Conservation (phyloP, 2,113 vertebrate genomes). For the Columba livia region DNA sequence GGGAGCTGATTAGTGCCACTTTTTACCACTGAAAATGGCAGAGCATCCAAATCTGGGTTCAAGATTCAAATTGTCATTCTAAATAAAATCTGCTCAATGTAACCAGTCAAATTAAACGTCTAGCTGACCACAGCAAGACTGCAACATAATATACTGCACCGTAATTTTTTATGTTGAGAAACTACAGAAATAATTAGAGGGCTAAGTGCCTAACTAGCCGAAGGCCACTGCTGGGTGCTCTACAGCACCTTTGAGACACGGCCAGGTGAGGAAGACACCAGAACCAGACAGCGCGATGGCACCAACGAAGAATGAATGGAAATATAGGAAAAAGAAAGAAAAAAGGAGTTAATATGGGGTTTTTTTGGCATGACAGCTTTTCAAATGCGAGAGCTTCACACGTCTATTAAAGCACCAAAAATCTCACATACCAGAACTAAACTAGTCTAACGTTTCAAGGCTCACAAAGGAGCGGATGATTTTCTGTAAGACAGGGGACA, state of each 20-base stretch:
- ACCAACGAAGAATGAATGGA: neutral
- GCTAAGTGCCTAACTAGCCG: slow-evolving; percentile 8
- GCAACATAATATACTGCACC: neutral
- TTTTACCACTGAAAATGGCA: neutral
- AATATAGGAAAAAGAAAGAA: neutral
- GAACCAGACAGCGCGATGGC: neutral
- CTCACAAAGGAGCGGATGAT: slow-evolving; percentile 15
- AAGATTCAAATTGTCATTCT: neutral
- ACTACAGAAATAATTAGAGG: slow-evolving; percentile 15
- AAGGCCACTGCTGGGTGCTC: neutral
- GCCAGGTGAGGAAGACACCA: neutral
- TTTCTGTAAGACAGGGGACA: slow-evolving; percentile 7
- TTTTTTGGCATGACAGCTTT: neutral
- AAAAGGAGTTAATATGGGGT: neutral
- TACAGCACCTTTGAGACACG: neutral
- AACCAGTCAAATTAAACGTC: slow-evolving; percentile 60
- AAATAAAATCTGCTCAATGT: neutral
- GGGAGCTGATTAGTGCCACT: neutral
- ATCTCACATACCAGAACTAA: neutral
- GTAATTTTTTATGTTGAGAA: neutral
- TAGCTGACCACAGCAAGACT: slow-evolving; percentile 65
- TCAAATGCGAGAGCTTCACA: neutral
- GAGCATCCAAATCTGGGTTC: neutral
- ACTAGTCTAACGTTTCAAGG: neutral
- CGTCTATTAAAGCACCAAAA: neutral